Conservation (phyloP, 2,888 invertebrate species). For the Megastigmus dorsalis region DNA sequence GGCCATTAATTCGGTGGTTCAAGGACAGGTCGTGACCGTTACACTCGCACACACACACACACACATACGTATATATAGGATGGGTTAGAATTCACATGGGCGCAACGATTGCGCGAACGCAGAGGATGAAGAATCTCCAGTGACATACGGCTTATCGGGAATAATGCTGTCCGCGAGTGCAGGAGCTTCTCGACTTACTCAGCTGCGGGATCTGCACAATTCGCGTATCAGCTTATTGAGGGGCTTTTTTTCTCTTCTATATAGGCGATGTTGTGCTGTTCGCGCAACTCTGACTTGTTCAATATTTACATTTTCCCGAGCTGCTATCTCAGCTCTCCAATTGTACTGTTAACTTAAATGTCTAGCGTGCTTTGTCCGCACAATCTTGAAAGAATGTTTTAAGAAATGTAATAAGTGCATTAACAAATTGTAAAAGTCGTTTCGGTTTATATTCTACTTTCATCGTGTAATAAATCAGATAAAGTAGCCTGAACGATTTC, state of each 20-base stretch:
- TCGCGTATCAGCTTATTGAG: not conserved
- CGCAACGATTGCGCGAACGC: conserved; percentile 13
- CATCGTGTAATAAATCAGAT: too few relatives aligned
- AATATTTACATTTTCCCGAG: conserved; percentile 28
- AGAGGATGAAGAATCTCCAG: conserved; percentile 41
- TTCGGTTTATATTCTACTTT: not conserved
- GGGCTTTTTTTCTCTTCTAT: not conserved
- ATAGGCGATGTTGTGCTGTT: conserved; percentile 8
- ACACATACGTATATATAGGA: too few relatives aligned
- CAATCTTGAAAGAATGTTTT: not conserved
- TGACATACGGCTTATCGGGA: conserved; percentile 49
- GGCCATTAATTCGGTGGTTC: conserved; percentile 14
- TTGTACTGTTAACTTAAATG: not conserved
- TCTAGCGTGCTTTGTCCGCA: too few relatives aligned
- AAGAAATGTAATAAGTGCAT: not conserved
- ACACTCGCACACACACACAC: too few relatives aligned
- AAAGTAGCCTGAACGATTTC: too few relatives aligned
- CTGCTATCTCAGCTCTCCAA: not conserved
- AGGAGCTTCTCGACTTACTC: conserved; percentile 32
- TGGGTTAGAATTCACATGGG: too few relatives aligned
- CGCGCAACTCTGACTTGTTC: not conserved
- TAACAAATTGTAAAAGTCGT: not conserved
- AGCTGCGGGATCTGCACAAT: conserved; percentile 16
- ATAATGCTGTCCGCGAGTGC: not conserved
- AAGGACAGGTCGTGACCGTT: too few relatives aligned